Evolutionary conservation across 2,797 vertebrate genomes (phyloP).

Genomic region (Echeneis naucrates): DNA sequence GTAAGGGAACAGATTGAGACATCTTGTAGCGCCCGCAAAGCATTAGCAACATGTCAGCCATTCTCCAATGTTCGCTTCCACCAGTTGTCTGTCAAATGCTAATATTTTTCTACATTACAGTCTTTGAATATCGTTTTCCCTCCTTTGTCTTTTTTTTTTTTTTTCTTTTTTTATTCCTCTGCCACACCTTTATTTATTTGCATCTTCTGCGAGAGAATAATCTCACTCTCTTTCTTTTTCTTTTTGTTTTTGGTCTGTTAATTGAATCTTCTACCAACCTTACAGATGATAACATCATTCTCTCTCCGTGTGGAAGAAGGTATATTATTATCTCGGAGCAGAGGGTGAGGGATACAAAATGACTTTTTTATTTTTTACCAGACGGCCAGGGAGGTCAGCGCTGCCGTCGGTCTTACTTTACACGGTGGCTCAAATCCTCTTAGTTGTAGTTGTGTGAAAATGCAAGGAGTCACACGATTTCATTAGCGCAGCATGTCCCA

Average conservation of each 20-base stretch:
- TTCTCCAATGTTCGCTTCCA: slow-evolving; percentile 21
- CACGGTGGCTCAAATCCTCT: slow-evolving; percentile 27
- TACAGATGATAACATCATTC: slow-evolving; percentile 36
- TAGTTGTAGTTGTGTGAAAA: slow-evolving; percentile 39
- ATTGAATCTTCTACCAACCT: slow-evolving; percentile 31
- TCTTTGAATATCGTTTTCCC: too few relatives aligned
- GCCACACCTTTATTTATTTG: slow-evolving; percentile 50
- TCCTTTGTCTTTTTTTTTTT: slow-evolving; percentile 13
- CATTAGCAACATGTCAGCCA: slow-evolving; percentile 22
- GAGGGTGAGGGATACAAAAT: neutral
- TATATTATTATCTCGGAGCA: slow-evolving; percentile 36
- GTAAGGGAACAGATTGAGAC: slow-evolving; percentile 42
- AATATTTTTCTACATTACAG: slow-evolving; percentile 30
- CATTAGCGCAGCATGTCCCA: slow-evolving; percentile 24
- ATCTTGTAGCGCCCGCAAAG: slow-evolving; percentile 29
- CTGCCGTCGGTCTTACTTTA: slow-evolving; percentile 15
- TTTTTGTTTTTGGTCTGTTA: slow-evolving; percentile 30
- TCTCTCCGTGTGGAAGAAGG: neutral
- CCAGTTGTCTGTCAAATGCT: slow-evolving; percentile 37
- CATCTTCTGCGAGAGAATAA: slow-evolving; percentile 25
- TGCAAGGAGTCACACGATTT: slow-evolving; percentile 27
- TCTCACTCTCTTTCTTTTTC: slow-evolving; percentile 6
- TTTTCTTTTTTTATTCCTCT: slow-evolving; percentile 14
- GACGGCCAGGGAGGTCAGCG: slow-evolving; percentile 30
- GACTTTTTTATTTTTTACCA: slow-evolving; percentile 17